Evolutionary conservation across 2,888 invertebrate species (phyloP).

Genomic region (Malthinus flaveolus): DNA sequence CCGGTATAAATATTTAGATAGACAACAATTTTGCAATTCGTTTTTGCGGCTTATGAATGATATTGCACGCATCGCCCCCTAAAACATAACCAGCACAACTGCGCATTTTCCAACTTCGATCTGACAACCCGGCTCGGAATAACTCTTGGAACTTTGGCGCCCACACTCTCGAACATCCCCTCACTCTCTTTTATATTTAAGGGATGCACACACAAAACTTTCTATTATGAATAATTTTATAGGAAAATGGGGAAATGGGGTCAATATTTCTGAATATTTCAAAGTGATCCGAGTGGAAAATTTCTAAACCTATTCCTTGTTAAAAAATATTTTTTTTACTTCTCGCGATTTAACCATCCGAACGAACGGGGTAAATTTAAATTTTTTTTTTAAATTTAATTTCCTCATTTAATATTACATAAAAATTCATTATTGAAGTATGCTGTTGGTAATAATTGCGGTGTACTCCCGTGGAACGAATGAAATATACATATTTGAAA

Average conservation of each 20-base stretch:
- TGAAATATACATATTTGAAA: constrained; percentile 11
- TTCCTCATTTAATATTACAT: constrained; percentile 1
- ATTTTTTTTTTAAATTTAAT: too few species aligned
- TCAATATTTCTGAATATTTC: constrained; percentile 1
- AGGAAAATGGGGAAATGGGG: constrained; percentile 13
- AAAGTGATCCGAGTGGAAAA: background rate
- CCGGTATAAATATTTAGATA: too few species aligned
- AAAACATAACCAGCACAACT: background rate
- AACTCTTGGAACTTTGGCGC: constrained; percentile 31
- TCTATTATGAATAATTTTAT: constrained; percentile 26
- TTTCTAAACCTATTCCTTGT: background rate
- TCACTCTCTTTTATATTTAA: constrained; percentile 29
- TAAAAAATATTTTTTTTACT: background rate
- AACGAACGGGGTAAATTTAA: too few species aligned
- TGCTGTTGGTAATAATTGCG: constrained; percentile 4
- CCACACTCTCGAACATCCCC: constrained; percentile 27
- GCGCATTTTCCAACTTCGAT: constrained; percentile 14
- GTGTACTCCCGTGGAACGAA: constrained; percentile 7
- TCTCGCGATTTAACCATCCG: too few species aligned
- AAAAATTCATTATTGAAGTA: constrained; percentile 9
- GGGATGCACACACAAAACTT: constrained; percentile 29
- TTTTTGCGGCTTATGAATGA: too few species aligned
- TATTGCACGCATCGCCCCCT: background rate
- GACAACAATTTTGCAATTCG: too few species aligned
- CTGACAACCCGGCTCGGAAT: constrained; percentile 33